Conservation (phyloP, 2,797 vertebrate genomes). For the Staurois parvus region DNA sequence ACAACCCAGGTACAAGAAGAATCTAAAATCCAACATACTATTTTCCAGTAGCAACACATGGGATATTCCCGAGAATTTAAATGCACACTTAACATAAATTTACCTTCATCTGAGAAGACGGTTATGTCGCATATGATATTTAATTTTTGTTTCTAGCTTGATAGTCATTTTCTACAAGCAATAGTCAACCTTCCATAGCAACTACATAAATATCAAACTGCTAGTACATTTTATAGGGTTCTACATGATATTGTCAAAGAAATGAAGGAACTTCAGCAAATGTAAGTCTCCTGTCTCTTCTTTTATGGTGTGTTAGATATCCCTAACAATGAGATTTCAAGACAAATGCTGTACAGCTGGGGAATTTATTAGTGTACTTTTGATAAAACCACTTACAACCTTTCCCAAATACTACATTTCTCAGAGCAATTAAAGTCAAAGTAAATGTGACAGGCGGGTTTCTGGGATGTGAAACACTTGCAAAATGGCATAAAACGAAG, state of each 20-base stretch:
- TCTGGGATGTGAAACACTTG: constrained; percentile 64
- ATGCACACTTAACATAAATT: neutral
- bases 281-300: constrained; percentile 65
- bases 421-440: constrained; percentile 71
- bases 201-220: constrained; percentile 59
- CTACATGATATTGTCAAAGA: constrained; percentile 64
- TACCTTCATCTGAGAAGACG: neutral
- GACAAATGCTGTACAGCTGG: constrained; percentile 67
- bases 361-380: constrained; percentile 71
- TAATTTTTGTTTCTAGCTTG: neutral
- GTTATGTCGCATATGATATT: neutral
- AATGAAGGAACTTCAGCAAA: constrained; percentile 57
- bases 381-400: constrained; percentile 71
- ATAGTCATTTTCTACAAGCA: constrained; percentile 25
- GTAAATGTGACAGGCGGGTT: constrained; percentile 68
- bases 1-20: neutral
- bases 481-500: constrained; percentile 69
- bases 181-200: constrained; percentile 21
- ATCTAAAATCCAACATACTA: neutral
- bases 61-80: neutral
- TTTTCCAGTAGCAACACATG: constrained; percentile 8
- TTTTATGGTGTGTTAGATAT: constrained; percentile 68
- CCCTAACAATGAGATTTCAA: constrained; percentile 69
- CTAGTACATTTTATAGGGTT: constrained; percentile 68
- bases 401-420: constrained; percentile 70